phyloP scores from a whole-genome alignment of 2,888 invertebrate species.

The Leucophenga montana region DNA sequence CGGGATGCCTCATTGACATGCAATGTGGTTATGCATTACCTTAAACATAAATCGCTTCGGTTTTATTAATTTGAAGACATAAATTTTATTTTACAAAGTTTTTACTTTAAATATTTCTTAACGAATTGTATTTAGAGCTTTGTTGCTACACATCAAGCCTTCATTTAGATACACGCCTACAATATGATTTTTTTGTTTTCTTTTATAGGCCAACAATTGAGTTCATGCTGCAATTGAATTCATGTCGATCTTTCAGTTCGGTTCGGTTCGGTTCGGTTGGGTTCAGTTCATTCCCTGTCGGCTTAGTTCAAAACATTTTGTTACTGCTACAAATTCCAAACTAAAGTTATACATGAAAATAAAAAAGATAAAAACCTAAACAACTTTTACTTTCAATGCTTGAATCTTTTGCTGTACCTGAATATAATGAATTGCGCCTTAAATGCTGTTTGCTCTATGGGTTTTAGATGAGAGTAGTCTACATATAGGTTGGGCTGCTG shows the following conservation, averaged over 20 bases:
- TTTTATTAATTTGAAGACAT: slow-evolving; percentile 1
- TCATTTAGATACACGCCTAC: slow-evolving; percentile 4
- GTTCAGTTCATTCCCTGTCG: neutral
- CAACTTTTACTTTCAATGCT: slow-evolving; percentile 37
- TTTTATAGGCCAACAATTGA: slow-evolving; percentile 19
- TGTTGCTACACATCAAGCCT: neutral
- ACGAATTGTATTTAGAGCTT: slow-evolving; percentile 9
- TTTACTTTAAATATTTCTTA: neutral
- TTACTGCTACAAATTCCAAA: slow-evolving; percentile 19
- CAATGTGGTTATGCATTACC: too few relatives aligned
- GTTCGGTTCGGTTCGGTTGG: neutral
- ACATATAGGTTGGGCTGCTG: too few relatives aligned
- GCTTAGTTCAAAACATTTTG: slow-evolving; percentile 13
- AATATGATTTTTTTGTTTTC: too few relatives aligned
- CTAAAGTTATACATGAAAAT: neutral
- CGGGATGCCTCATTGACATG: too few relatives aligned
- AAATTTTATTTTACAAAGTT: neutral
- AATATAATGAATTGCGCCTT: neutral
- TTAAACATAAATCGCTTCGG: too few relatives aligned
- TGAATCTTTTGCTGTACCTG: slow-evolving; percentile 19
- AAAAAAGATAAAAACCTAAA: slow-evolving; percentile 8
- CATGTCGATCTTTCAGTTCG: neutral
- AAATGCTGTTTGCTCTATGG: neutral
- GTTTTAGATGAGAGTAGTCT: neutral
- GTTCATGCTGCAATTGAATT: slow-evolving; percentile 1